Conservation (phyloP, 2,888 invertebrate species). For the Ceramica pisi region DNA sequence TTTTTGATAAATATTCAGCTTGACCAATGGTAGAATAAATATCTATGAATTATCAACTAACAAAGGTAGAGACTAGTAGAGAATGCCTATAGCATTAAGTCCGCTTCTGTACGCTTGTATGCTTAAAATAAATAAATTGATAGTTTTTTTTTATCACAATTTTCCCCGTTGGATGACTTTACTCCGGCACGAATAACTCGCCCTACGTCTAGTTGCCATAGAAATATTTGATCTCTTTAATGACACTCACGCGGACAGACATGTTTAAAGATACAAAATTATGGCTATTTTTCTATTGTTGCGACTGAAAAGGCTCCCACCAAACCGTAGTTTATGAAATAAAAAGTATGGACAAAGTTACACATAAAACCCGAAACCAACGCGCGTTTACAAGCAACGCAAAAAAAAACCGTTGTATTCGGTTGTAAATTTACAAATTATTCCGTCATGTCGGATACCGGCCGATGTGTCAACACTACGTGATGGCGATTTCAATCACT, state of each 20-base stretch:
- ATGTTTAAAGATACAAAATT: neutral
- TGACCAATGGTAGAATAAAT: no score
- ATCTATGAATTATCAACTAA: no score
- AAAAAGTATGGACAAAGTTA: neutral
- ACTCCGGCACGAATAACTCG: no score
- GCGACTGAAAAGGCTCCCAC: neutral
- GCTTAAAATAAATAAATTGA: no score
- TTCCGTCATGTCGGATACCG: slow-evolving; percentile 70
- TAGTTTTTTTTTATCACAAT: no score
- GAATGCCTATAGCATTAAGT: no score
- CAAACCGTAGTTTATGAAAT: neutral
- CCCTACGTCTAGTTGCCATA: no score
- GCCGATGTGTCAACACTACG: slow-evolving; percentile 80
- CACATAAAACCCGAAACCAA: slow-evolving; percentile 28
- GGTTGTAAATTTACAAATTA: slow-evolving; percentile 75
- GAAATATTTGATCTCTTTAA: neutral
- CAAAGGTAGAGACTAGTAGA: no score
- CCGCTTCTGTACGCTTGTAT: no score
- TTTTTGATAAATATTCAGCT: no score
- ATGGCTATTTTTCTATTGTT: neutral
- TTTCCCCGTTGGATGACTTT: no score
- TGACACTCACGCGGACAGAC: neutral
- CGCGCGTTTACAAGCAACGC: slow-evolving; percentile 44
- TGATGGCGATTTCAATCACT: slow-evolving; percentile 82
- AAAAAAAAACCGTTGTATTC: slow-evolving; percentile 48